These are phyloP conservation scores for Drosophila pseudotakahashii DNA, from an alignment of 2,888 invertebrate species.

Conservation along the genomic window DNA sequence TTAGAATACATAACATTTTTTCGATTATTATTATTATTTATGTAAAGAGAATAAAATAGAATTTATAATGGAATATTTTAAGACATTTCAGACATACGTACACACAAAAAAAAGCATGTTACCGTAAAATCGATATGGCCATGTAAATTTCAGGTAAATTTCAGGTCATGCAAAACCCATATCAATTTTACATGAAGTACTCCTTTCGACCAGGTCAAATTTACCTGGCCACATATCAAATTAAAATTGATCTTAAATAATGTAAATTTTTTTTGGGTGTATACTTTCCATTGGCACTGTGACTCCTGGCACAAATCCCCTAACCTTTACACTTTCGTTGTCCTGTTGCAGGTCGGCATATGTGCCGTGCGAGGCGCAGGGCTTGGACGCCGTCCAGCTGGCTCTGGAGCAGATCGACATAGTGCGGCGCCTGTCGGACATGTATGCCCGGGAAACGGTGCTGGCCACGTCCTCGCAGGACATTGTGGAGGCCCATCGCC, in stretches of 20 bases:
- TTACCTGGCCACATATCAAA: too few species aligned
- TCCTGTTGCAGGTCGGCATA: conserved; percentile 88
- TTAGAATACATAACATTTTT: too few species aligned
- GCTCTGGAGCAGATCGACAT: conserved; percentile 95
- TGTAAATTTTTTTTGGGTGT: too few species aligned
- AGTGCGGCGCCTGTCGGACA: conserved; percentile 88
- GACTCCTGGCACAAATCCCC: neutral
- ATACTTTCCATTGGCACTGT: conserved; percentile 1
- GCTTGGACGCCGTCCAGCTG: conserved; percentile 92
- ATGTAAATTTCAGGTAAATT: too few species aligned
- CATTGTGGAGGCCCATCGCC: conserved; percentile 89
- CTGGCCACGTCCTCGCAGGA: conserved; percentile 89
- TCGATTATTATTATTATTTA: too few species aligned
- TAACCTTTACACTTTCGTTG: conserved; percentile 15
- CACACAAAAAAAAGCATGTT: too few species aligned
- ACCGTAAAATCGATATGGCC: too few species aligned
- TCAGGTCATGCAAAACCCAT: too few species aligned
- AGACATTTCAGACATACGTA: neutral
- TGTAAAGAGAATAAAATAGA: neutral
- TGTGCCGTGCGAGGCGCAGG: conserved; percentile 93
- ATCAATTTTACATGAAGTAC: too few species aligned
- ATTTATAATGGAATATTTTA: neutral
- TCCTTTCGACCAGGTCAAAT: too few species aligned
- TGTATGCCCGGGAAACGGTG: conserved; percentile 90
- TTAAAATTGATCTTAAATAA: too few species aligned